Evolutionary conservation across 2,797 vertebrate genomes (phyloP), one percentile per base, ranked within the genome.

Genomic region (Pogonophryne albipinna): DNA sequence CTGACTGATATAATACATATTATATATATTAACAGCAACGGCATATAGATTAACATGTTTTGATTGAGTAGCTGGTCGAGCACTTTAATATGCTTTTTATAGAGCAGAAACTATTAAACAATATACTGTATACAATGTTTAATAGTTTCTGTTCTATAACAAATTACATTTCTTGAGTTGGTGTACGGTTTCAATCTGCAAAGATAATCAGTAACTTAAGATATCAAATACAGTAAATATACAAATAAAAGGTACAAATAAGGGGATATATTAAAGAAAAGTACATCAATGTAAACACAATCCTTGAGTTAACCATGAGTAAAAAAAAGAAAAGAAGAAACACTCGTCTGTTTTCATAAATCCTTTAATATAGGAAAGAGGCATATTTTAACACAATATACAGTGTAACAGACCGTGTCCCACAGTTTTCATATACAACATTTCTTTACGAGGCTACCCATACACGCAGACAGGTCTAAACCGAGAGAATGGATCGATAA

Each of bases 331-430:
- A 13, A 17, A 55, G 23, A 52, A 5, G 71, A 14, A 62, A 55
- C 42, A 65, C 53, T 4, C 10, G 2, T 16, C 8, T 69, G 73
- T 89, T 85, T 76, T 93, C 89, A 91, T 92, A 93, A 94, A 94
- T 92, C 90, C 81, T 93, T 95, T 95, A 94, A 92, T 94, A 94
- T 93, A 92, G 91, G 93, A 95, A 95, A 94, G 82, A 91, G 89
- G 86, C 89, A 93, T 89, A 89, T 93, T 92, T 88, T 77, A 91
- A 91, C 88, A 93, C 85, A 93, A 83, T 87, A 78, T 95, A 95
- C 94, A 95, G 95, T 95, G 95, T 95, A 94, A 95, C 89, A 94
- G 95, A 96, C 94, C 93, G 86, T 83, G 88, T 92, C 91, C 92
- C 90, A 93, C 91, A 94, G 87, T 86, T 91, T 87, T 91, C 79